These are phyloP conservation scores for Heteropelma amictum DNA, from an alignment of 2,888 invertebrate genomes.

Conservation along the genomic window DNA sequence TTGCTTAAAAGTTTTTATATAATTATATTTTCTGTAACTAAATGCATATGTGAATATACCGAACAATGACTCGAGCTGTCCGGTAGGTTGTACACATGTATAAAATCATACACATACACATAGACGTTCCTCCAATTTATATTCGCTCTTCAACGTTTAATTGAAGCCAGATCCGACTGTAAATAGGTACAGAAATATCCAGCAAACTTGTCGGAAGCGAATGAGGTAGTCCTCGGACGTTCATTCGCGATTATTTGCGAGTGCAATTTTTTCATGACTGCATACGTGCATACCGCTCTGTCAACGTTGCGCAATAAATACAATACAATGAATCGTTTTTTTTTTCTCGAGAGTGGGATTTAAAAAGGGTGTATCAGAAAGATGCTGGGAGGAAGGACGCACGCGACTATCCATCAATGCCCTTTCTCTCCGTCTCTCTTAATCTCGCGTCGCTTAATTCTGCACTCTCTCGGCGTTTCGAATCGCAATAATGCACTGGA, in stretches of 20 bases:
- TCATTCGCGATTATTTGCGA: constrained; percentile 38
- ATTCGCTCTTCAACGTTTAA: no score
- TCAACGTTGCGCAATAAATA: constrained; percentile 36
- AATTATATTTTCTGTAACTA: no score
- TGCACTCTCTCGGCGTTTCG: constrained; percentile 53
- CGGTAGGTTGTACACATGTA: no score
- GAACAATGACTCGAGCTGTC: no score
- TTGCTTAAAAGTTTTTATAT: no score
- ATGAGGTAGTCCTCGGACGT: constrained; percentile 51
- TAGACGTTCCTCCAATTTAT: no score
- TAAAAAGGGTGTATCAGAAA: constrained; percentile 31
- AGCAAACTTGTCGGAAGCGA: constrained; percentile 46
- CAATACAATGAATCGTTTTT: not conserved
- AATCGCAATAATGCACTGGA: constrained; percentile 60
- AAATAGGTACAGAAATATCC: no score
- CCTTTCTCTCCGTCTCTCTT: constrained; percentile 45
- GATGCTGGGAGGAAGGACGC: constrained; percentile 48
- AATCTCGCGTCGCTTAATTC: constrained; percentile 41
- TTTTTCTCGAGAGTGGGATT: not conserved
- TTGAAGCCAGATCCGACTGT: not conserved
- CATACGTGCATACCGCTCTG: constrained; percentile 1
- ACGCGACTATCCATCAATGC: constrained; percentile 49
- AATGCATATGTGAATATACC: no score
- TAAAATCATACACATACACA: not conserved
- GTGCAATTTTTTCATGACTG: constrained; percentile 10